phyloP scores from a whole-genome alignment of 2,888 invertebrate genomes.

The Aproaerema taeniolella region DNA sequence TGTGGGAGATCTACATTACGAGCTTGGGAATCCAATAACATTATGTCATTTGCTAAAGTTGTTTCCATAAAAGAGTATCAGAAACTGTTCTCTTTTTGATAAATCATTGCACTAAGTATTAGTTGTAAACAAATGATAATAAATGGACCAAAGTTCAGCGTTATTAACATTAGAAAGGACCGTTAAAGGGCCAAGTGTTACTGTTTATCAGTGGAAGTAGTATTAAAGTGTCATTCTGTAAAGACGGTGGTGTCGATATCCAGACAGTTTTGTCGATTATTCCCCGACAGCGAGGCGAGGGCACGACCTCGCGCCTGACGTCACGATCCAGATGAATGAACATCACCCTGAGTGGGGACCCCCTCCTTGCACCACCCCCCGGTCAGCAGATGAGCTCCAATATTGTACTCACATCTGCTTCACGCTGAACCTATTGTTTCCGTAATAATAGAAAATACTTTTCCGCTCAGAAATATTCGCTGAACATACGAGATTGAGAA shows the following conservation, averaged over 20 bases:
- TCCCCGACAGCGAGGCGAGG: conserved; percentile 44
- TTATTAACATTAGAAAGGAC: no score
- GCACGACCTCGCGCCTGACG: conserved; percentile 66
- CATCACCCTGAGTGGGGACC: conserved; percentile 31
- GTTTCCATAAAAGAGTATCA: no score
- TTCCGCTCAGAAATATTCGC: no score
- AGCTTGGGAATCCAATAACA: no score
- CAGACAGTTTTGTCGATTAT: conserved; percentile 37
- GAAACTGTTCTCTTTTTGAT: no score
- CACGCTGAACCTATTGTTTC: conserved; percentile 13
- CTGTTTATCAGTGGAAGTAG: conserved; percentile 5
- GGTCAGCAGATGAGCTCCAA: conserved; percentile 48
- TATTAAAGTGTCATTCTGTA: conserved; percentile 6
- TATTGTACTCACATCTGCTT: conserved; percentile 50
- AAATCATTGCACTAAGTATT: no score
- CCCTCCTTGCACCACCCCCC: conserved; percentile 29
- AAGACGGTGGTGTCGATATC: conserved; percentile 35
- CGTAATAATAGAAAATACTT: conserved; percentile 9
- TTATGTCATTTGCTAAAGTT: no score
- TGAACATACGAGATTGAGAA: neutral
- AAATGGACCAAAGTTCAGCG: no score
- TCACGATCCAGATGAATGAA: conserved; percentile 68
- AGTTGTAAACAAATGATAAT: no score
- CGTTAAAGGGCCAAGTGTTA: no score
- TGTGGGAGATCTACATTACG: no score